Conservation (phyloP, 2,888 invertebrate genomes). For the Acanthoscelides obtectus region DNA sequence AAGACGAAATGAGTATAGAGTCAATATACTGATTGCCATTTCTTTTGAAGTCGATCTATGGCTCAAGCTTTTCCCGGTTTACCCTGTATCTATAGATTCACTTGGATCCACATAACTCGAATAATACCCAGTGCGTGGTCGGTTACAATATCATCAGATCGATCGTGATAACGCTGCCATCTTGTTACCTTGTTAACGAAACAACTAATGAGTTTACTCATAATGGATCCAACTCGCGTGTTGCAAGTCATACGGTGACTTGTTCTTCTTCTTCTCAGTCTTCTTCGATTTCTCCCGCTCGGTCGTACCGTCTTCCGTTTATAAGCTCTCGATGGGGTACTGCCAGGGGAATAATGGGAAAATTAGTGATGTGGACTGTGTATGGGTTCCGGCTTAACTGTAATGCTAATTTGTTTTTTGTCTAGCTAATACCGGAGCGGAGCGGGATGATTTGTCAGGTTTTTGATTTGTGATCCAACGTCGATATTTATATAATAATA, state of each 20-base stretch:
- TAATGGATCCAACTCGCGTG: slow-evolving; percentile 41
- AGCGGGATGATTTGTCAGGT: not conserved
- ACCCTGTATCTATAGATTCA: slow-evolving; percentile 13
- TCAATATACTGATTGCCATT: no score
- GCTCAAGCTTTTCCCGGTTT: not conserved
- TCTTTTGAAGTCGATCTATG: no score
- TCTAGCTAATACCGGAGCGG: not conserved
- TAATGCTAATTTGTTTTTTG: not conserved
- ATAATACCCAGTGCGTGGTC: slow-evolving; percentile 27
- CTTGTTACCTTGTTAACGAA: slow-evolving; percentile 48
- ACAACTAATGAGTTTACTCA: slow-evolving; percentile 46
- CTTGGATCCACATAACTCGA: slow-evolving; percentile 23
- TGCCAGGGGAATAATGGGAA: not conserved
- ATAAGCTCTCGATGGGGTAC: not conserved
- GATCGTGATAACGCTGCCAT: slow-evolving; percentile 45
- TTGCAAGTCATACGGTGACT: slow-evolving; percentile 40
- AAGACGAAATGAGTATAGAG: no score
- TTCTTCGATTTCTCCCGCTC: not conserved
- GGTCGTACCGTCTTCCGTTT: not conserved
- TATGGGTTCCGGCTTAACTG: not conserved
- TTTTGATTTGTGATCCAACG: not conserved
- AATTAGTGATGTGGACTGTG: not conserved
- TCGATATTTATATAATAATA: not conserved
- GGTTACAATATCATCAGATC: slow-evolving; percentile 42
- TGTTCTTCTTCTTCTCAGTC: slow-evolving; percentile 6